A percentile compares a stretch with the other conserved stretches of the same genome.
Conservation (phyloP, 2,888 invertebrate species). For the Sphinx pinastri region DNA sequence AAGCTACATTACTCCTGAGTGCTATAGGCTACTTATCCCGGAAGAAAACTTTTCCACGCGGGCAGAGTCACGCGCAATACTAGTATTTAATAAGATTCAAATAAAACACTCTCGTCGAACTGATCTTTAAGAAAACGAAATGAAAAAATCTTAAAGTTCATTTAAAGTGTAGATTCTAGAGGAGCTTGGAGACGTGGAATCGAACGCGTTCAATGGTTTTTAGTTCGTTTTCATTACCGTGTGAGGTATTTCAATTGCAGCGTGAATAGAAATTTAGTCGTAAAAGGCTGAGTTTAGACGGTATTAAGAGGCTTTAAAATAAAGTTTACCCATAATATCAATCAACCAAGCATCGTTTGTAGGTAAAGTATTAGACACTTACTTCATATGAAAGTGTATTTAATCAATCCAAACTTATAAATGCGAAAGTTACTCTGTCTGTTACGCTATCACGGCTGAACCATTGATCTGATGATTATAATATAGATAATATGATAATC, state of each 20-base stretch:
- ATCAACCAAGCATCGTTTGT: neutral
- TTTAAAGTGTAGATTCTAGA: conserved; percentile 17
- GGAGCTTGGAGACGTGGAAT: neutral
- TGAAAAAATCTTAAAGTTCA: conserved; percentile 9
- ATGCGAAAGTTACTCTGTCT: no score
- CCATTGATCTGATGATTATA: no score
- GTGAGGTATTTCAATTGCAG: conserved; percentile 15
- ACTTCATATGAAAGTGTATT: no score
- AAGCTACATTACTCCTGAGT: no score
- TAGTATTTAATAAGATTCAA: conserved; percentile 5
- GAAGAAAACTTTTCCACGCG: no score
- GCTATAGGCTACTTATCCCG: no score
- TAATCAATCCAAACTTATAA: no score
- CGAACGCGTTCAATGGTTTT: conserved; percentile 8
- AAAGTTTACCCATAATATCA: neutral
- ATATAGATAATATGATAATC: no score
- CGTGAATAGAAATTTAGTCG: conserved; percentile 6
- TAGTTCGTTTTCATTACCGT: neutral
- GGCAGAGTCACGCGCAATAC: no score
- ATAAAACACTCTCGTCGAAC: neutral
- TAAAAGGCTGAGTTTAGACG: neutral
- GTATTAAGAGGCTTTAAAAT: neutral
- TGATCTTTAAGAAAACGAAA: neutral
- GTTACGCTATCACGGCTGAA: no score
- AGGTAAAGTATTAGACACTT: neutral